Evolutionary conservation across 2,888 invertebrate species (phyloP), one percentile per base, ranked within the genome.

Genomic region (Mallateleia sp.): DNA sequence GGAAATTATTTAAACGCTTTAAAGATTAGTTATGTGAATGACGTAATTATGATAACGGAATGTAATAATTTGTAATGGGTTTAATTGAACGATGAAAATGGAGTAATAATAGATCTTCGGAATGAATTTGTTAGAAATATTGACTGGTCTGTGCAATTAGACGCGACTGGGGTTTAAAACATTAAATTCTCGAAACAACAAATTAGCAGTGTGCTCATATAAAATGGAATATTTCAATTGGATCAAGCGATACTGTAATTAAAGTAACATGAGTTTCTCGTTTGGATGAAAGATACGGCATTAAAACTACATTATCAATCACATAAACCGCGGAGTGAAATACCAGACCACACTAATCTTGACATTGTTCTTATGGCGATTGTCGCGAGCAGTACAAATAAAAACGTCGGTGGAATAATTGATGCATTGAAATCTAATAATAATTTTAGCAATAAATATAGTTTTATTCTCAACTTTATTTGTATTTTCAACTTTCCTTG

Each of bases 241-340:
- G 38, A 28, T 42, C 38, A 38, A 62, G 25, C n/a, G 64, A 64
- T 45, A 62, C 32, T 38, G 64, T 47, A 64, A 64, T 64, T 64
- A 64, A 64, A 64, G 25, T 64, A 64, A 64, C 45, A 64, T 64
- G 25, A 64, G 45, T 50, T 28, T 11, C 20, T 66, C 50, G 47
- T 66, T 66, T 66, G 11, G 7, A 11, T 11, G 28, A 47, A 28
- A 28, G 66, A 47, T 47, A 9, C 32, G 64, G 18, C 25, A 47
- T 64, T 64, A 64, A 64, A 64, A 64, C 28, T 45, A 64, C 64
- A 64, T 64, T 64, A 64, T 45, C 25, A 64, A 64, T 64, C 45
- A 25, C 64, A 25, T 45, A 38, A 64, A 45, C 45, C 4, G 34
- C 58, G 45, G 25, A 45, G 8, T 47, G 28, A 64, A 64, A 45